Evolutionary conservation across 2,888 invertebrate genomes (phyloP).

Genomic region (Synergus japonicus): DNA sequence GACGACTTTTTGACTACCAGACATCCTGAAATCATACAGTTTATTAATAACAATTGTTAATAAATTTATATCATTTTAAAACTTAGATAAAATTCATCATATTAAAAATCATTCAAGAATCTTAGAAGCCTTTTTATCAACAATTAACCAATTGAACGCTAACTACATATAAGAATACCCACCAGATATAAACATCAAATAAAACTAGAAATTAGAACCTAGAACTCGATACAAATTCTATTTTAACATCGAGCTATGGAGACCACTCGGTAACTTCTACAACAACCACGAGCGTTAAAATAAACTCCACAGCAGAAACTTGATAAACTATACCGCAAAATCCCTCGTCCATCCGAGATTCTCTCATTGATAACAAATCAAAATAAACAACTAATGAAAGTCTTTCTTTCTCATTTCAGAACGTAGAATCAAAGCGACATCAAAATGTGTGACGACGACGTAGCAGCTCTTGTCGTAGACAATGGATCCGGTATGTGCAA

Average conservation of each 20-base stretch:
- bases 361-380: neutral
- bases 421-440: slow-evolving; percentile 39
- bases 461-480: slow-evolving; percentile 94
- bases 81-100: neutral
- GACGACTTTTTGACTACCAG: neutral
- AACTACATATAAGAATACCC: neutral
- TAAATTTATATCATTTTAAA: neutral
- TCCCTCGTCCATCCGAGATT: neutral
- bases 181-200: neutral
- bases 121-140: neutral
- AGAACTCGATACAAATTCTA: too few species aligned
- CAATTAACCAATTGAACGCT: neutral
- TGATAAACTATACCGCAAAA: neutral
- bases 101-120: neutral
- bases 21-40: neutral
- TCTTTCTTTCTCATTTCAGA: slow-evolving; percentile 33
- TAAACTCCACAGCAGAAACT: neutral
- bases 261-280: neutral
- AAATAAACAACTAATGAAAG: neutral
- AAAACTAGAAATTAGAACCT: neutral
- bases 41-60: neutral
- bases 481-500: slow-evolving; percentile 96
- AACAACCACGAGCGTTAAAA: too few species aligned
- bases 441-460: slow-evolving; percentile 97
- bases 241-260: too few species aligned